Conservation (phyloP, 2,888 invertebrate species). For the Drosophila putrida region DNA sequence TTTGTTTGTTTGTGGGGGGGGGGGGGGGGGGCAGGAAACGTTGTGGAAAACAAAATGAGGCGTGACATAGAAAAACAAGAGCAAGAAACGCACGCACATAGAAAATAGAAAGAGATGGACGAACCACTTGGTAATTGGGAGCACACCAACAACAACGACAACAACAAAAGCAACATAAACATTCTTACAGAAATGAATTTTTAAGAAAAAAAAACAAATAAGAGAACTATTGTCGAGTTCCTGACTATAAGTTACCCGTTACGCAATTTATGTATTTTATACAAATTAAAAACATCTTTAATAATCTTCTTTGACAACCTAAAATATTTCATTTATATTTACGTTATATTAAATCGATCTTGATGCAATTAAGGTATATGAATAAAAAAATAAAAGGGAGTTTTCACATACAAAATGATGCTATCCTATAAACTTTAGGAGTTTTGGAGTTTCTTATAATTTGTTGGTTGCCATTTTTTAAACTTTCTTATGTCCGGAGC, state of each 20-base stretch:
- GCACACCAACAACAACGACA: slow-evolving; percentile 48
- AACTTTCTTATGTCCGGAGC: too few relatives aligned
- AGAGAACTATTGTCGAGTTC: not conserved
- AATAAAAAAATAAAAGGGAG: too few relatives aligned
- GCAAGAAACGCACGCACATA: slow-evolving; percentile 30
- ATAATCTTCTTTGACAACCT: too few relatives aligned
- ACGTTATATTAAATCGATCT: too few relatives aligned
- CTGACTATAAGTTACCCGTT: not conserved
- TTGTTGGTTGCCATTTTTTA: too few relatives aligned
- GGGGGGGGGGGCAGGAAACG: slow-evolving; percentile 32
- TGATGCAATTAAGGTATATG: too few relatives aligned
- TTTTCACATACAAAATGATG: too few relatives aligned
- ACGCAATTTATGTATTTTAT: not conserved
- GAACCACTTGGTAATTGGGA: slow-evolving; percentile 60
- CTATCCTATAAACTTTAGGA: too few relatives aligned
- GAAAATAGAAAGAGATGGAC: slow-evolving; percentile 1
- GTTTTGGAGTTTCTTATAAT: too few relatives aligned
- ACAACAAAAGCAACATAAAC: slow-evolving; percentile 17
- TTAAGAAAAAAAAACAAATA: slow-evolving; percentile 10
- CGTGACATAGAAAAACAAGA: slow-evolving; percentile 71
- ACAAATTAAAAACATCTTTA: not conserved
- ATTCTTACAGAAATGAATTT: slow-evolving; percentile 42
- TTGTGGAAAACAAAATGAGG: slow-evolving; percentile 79
- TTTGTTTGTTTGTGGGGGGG: too few relatives aligned
- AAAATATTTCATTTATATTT: too few relatives aligned